These are phyloP conservation scores for Mormyrus proboscirostris DNA, from an alignment of 2,797 vertebrate species.

Conservation along the genomic window DNA sequence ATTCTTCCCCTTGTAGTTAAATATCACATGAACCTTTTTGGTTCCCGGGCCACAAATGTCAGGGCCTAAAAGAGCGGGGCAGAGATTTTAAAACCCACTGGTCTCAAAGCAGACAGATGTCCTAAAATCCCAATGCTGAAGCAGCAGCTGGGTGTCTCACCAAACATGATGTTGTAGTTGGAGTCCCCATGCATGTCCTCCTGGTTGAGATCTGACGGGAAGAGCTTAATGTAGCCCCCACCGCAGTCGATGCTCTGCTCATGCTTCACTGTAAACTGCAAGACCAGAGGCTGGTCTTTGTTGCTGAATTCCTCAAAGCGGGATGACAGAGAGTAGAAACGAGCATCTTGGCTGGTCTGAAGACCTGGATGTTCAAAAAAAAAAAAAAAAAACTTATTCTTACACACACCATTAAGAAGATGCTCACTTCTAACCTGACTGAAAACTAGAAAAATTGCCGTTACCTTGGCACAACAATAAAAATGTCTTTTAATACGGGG, in stretches of 20 bases:
- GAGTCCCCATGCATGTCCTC: conserved; percentile 71
- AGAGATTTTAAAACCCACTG: neutral
- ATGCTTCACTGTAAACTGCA: conserved; percentile 75
- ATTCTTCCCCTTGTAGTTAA: conserved; percentile 79
- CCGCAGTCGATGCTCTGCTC: conserved; percentile 76
- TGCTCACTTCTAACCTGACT: neutral
- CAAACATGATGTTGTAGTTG: conserved; percentile 74
- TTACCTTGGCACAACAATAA: neutral
- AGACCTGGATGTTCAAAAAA: conserved; percentile 52
- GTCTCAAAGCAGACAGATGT: neutral
- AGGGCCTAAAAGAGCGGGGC: conserved; percentile 55
- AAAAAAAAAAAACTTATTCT: neutral
- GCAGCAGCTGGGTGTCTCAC: conserved; percentile 41
- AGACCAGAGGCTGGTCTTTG: conserved; percentile 62
- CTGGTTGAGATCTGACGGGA: conserved; percentile 68
- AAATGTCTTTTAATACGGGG: neutral
- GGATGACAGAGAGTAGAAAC: conserved; percentile 66
- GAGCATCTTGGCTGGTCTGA: conserved; percentile 68
- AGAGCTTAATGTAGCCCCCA: conserved; percentile 70
- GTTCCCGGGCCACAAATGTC: conserved; percentile 83
- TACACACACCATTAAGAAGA: neutral
- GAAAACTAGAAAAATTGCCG: neutral
- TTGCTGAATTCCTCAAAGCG: conserved; percentile 72
- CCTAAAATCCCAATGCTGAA: neutral
- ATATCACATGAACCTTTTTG: conserved; percentile 80